Conservation (phyloP, 2,113 vertebrate genomes). For the Sapayoa aenigma region DNA sequence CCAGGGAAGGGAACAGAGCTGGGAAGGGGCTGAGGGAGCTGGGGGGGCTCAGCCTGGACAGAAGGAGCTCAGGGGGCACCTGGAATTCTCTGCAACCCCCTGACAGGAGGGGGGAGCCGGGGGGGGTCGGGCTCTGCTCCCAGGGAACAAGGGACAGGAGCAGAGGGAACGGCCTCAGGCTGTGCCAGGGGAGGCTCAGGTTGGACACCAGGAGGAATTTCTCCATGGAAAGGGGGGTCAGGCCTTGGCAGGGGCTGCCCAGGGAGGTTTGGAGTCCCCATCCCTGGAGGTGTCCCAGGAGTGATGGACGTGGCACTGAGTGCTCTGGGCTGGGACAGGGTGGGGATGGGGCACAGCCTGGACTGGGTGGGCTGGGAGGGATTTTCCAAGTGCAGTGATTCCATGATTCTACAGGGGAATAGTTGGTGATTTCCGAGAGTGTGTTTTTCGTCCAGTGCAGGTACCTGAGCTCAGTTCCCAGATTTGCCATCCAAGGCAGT, state of each 20-base stretch:
- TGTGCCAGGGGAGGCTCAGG: no score
- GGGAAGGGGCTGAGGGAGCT: not conserved
- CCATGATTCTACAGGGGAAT: not conserved
- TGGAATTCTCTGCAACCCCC: no score
- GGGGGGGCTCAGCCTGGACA: not conserved
- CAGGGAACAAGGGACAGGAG: no score
- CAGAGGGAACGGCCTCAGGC: not conserved
- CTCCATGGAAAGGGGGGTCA: no score
- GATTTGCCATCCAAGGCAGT: not conserved
- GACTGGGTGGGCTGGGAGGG: not conserved
- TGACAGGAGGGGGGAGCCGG: no score
- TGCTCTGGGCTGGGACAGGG: no score
- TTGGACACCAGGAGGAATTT: no score
- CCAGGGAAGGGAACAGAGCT: not conserved
- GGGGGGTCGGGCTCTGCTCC: no score
- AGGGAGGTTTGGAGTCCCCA: not conserved
- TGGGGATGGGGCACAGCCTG: not conserved
- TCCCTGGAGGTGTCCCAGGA: not conserved
- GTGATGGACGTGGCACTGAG: no score
- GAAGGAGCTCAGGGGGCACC: no score
- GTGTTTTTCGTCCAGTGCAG: not conserved
- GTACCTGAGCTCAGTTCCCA: not conserved
- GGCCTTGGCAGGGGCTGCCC: not conserved
- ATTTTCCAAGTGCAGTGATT: not conserved
- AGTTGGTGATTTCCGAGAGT: not conserved